Evolutionary conservation across 2,888 invertebrate genomes (phyloP), one percentile per base, ranked within the genome.

Genomic region (Cecidostiba fungosa): DNA sequence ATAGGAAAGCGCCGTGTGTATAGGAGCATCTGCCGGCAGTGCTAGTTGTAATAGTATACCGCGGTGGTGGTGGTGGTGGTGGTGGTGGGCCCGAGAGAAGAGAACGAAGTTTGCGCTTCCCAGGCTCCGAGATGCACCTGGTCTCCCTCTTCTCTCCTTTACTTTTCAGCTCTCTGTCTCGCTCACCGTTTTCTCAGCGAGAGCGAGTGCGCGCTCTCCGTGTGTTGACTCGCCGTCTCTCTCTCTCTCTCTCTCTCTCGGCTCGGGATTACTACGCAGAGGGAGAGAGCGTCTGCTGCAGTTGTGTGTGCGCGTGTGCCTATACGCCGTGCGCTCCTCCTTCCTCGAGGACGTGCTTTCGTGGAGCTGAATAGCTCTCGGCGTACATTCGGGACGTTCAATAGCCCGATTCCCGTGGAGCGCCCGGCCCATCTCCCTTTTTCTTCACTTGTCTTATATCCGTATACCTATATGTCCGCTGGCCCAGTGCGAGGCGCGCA

Each of bases 41-140:
- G 73, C 39, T 72, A 29, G 32, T 19, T 23, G 43, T n/a, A 19
- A 36, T 70, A 50, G 77, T 70, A 69, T 66, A 29, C 12, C 12
- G 0, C 0, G 39, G 70, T 23, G 36, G n/a, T 29, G n/a, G 73
- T 43, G 43, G 59, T 47, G 74, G 26, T n/a, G 19, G 16, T 54
- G 32, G 8, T 62, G 32, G 77, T 66, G 62, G 77, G 47, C 62
- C 59, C 47, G 85, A 72, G 50, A 88, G 86, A 87, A 88, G 87
- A 88, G 87, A 87, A 89, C 88, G 87, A 89, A 92, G 92, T 91
- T 91, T 91, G 91, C 91, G 91, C 91, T 91, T 93, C 93, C 93
- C 93, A 93, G 93, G 93, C 92, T 92, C 91, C 88, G 88, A 89
- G 91, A 92, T 92, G 92, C 93, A 93, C 93, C 93, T 93, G 93